Evolutionary conservation across 1,140 invertebrate species (phyloP).

Genomic region (Hormaphis cornu): DNA sequence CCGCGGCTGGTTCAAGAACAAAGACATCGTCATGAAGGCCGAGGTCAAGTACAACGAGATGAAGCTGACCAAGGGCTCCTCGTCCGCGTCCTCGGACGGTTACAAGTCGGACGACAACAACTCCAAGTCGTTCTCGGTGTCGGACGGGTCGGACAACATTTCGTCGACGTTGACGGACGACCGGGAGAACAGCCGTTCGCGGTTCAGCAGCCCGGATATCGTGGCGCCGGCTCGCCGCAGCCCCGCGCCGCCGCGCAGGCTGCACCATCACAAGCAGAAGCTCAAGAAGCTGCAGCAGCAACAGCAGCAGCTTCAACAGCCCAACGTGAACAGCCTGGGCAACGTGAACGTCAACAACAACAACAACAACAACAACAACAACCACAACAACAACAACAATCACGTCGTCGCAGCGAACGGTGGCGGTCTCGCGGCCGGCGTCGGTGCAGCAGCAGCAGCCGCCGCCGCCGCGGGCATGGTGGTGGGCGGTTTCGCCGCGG

Average conservation of each 20-base stretch:
- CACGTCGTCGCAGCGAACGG: neutral
- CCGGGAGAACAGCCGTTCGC: neutral
- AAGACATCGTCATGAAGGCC: slow-evolving; percentile 19
- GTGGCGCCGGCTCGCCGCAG: neutral
- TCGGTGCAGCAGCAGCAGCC: no score
- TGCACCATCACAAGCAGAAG: neutral
- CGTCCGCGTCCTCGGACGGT: neutral
- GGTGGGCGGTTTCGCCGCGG: neutral
- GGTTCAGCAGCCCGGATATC: slow-evolving; percentile 14
- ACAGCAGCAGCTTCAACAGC: neutral
- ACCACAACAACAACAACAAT: no score
- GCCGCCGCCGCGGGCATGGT: no score
- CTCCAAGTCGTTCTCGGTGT: slow-evolving; percentile 11
- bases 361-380: no score
- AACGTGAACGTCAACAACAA: no score
- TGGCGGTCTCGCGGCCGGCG: neutral
- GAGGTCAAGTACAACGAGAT: slow-evolving; percentile 18
- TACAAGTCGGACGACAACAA: slow-evolving; percentile 15
- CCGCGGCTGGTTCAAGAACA: slow-evolving; percentile 24
- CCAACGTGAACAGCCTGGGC: neutral
- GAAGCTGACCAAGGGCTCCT: neutral
- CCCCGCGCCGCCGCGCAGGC: neutral
- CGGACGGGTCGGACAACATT: slow-evolving; percentile 1
- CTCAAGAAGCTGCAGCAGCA: neutral
- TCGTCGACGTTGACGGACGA: slow-evolving; percentile 12